Percentiles rank a stretch among this genome's conserved stretches.
These are phyloP conservation scores for Chrysomallon squamiferum DNA, from an alignment of 1,140 invertebrate species.

Conservation along the genomic window DNA sequence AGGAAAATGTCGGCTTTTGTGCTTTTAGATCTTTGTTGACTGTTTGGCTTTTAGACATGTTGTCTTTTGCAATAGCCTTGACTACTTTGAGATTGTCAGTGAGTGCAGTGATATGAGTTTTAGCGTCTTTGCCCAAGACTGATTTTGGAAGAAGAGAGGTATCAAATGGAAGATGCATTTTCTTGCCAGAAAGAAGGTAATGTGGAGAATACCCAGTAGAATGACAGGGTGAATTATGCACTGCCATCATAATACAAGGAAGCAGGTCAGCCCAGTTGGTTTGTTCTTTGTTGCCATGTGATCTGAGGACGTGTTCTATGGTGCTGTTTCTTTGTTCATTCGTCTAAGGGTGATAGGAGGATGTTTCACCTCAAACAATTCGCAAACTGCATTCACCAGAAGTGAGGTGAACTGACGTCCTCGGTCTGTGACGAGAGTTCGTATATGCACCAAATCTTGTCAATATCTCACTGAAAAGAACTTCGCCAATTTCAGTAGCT, in stretches of 20 bases:
- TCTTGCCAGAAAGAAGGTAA: slow-evolving; percentile 20
- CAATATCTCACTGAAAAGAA: slow-evolving; percentile 28
- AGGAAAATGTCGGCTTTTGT: too few species aligned
- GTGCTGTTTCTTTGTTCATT: too few species aligned
- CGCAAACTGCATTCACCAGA: slow-evolving; percentile 26
- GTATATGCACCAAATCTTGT: slow-evolving; percentile 24
- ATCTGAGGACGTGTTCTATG: neutral
- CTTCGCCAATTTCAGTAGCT: slow-evolving; percentile 19
- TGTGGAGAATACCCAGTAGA: slow-evolving; percentile 22
- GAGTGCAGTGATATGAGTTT: slow-evolving; percentile 3
- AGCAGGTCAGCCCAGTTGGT: neutral
- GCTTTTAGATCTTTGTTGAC: too few species aligned
- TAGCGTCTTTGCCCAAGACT: slow-evolving; percentile 9
- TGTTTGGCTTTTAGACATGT: too few species aligned
- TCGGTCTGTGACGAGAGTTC: slow-evolving; percentile 21
- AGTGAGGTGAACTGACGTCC: slow-evolving; percentile 27
- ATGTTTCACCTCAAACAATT: slow-evolving; percentile 25
- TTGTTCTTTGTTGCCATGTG: neutral
- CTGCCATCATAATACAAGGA: neutral
- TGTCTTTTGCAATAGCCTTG: slow-evolving; percentile 10
- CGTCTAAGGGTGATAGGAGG: slow-evolving; percentile 25
- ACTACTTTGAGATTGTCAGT: slow-evolving; percentile 14
- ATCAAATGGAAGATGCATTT: slow-evolving; percentile 26
- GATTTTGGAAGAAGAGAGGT: slow-evolving; percentile 20
- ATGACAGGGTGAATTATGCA: slow-evolving; percentile 14